phyloP scores from a whole-genome alignment of 2,113 vertebrate species.

The Alosa alosa region DNA sequence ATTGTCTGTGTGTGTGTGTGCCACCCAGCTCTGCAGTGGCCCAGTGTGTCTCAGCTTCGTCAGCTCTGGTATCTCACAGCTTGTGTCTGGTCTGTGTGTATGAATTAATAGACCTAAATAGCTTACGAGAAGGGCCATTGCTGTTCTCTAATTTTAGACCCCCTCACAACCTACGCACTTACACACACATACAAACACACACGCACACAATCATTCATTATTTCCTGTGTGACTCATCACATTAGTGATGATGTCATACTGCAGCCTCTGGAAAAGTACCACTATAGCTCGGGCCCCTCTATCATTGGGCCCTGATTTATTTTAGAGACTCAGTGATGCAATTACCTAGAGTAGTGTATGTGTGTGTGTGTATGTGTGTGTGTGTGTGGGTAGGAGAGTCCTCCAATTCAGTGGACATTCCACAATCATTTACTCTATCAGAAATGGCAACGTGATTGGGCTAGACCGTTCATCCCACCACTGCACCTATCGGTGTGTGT shows the following conservation, averaged over 20 bases:
- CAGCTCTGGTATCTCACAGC: constrained; percentile 10
- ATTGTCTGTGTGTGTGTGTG: background rate
- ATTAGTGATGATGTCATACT: constrained; percentile 42
- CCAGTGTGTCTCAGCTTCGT: background rate
- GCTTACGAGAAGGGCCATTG: constrained; percentile 18
- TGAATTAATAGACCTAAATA: constrained; percentile 33
- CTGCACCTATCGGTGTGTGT: background rate
- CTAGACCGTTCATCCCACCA: background rate
- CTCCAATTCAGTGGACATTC: background rate
- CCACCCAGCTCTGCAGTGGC: background rate
- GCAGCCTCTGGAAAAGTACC: constrained; percentile 37
- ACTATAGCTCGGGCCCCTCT: constrained; percentile 33
- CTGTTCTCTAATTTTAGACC: constrained; percentile 35
- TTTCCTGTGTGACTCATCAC: constrained; percentile 45
- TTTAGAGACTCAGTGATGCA: constrained; percentile 25
- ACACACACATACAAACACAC: constrained; percentile 13
- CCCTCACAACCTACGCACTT: background rate
- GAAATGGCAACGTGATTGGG: background rate
- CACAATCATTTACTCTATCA: background rate
- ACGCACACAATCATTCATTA: constrained; percentile 20
- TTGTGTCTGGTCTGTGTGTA: background rate
- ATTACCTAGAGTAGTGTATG: constrained; percentile 24
- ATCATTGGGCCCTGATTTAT: constrained; percentile 17
- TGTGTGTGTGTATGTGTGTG: background rate
- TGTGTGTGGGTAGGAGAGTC: background rate